Base-by-base conservation (phyloP, 2,888 invertebrate genomes). In the Chouioia cunea region DNA sequence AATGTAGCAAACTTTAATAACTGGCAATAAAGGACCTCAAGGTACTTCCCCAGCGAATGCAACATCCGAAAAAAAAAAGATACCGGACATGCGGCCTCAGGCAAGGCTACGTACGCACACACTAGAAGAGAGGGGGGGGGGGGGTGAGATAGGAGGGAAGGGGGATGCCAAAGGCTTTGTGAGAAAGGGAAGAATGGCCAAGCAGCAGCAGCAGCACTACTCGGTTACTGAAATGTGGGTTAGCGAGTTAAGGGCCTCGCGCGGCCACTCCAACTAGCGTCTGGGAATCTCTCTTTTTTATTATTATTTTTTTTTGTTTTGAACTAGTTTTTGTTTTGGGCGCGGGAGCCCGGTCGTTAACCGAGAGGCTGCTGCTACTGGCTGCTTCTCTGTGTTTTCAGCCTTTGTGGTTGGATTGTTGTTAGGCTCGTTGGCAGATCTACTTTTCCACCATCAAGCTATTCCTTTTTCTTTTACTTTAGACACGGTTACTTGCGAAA, bases 161-260 rank as follows among this genome's bases (percentile, higher is more conserved):
- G 16, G 47, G 36, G 18, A 16, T n/a, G 47, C 16, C n/a, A 50
- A 57, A 44, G 57, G 58, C 58, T 67, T 67, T 64, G 63, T 67
- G 52, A 79, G 27, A 27, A 27, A 6, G 75, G 76, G 77, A 82
- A 84, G 83, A 83, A 83, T 81, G 78, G 81, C 75, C 75, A 60
- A 70, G 77, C 27, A 27, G 6, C 27, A 27, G 78, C 81, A 82
- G 81, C 81, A 82, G 82, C n/a, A n/a, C n/a, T 79, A 79, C 79
- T 80, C 75, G 79, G 62, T 36, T 27, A 6, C 65, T 82, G 83
- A 83, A 83, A 84, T 84, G 83, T 83, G 81, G 84, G 84, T 84
- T 84, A 84, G 79, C 79, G 72, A 83, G 82, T 82, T 82, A 81
- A 83, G 81, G 80, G 78, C 76, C 75, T 77, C 74, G 74, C 66